A percentile compares a stretch with the other conserved stretches of the same genome.
Evolutionary conservation across 2,113 vertebrate genomes (phyloP).

Genomic region (Dryoscopus gambensis): DNA sequence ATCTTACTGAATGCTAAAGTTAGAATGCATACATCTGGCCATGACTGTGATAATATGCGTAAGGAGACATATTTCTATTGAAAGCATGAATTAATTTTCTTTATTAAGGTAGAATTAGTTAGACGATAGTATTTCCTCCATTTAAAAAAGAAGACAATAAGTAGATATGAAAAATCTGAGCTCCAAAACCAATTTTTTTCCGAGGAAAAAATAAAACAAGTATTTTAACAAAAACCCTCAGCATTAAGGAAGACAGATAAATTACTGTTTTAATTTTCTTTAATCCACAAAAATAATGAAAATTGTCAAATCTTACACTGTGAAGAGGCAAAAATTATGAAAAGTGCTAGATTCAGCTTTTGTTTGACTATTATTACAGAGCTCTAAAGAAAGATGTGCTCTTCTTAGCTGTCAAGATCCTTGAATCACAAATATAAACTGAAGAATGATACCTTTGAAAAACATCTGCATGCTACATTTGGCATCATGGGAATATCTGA

Average conservation of each 20-base stretch:
- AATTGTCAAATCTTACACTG: not conserved
- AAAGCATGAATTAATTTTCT: not conserved
- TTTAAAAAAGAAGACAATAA: not conserved
- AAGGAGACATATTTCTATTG: not conserved
- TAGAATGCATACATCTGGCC: not conserved
- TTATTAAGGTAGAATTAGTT: not conserved
- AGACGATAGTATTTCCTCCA: not conserved
- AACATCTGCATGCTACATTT: not conserved
- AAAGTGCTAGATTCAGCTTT: not conserved
- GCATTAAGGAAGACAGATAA: not conserved
- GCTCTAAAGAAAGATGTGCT: not conserved
- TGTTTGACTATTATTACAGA: not conserved
- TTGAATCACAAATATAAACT: not conserved
- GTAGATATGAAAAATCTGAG: not conserved
- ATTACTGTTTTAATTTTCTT: not conserved
- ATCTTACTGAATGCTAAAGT: not conserved
- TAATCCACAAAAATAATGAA: not conserved
- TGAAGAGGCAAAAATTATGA: not conserved
- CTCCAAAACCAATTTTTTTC: fast-evolving
- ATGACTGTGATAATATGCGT: not conserved
- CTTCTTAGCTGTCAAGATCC: not conserved
- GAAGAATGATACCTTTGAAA: not conserved
- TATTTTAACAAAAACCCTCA: not conserved
- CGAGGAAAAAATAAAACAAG: not conserved
- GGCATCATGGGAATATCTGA: not conserved